These are phyloP conservation scores for Alosa alosa DNA, from an alignment of 2,113 vertebrate genomes.

Conservation along the genomic window DNA sequence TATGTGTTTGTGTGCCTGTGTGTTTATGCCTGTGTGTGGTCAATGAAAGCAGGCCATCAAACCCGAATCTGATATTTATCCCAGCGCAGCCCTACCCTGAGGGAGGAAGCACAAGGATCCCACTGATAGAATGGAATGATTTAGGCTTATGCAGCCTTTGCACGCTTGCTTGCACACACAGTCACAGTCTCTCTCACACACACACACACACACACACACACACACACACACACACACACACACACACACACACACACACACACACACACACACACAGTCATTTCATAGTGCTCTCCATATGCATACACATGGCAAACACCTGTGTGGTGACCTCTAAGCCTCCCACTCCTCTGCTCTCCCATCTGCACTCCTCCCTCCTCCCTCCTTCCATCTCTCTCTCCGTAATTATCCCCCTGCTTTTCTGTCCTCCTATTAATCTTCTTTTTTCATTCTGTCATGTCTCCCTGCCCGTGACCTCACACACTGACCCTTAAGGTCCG, in stretches of 20 bases:
- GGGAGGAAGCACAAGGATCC: not conserved
- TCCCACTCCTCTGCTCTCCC: constrained; percentile 8
- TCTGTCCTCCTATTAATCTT: constrained; percentile 31
- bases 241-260: not conserved
- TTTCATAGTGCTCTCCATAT: not conserved
- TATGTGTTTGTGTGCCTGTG: not conserved
- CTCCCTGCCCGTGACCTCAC: constrained; percentile 27
- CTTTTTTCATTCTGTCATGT: constrained; percentile 11
- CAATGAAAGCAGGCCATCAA: not conserved
- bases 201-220: not conserved
- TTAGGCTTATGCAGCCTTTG: not conserved
- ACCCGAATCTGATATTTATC: not conserved
- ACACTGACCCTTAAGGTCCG: constrained; percentile 23
- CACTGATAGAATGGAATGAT: not conserved
- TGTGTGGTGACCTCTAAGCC: constrained; percentile 56
- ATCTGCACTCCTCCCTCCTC: constrained; percentile 24
- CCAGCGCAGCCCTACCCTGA: not conserved
- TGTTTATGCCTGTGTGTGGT: constrained; percentile 14
- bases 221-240: not conserved
- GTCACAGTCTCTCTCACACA: not conserved
- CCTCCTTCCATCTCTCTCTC: constrained; percentile 13
- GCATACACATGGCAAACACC: constrained; percentile 59
- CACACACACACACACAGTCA: constrained; percentile 6
- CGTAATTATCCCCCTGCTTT: constrained; percentile 25
- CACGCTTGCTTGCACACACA: constrained; percentile 4